phyloP scores from a whole-genome alignment of 1,140 invertebrate species.

The Aphis craccivora region DNA sequence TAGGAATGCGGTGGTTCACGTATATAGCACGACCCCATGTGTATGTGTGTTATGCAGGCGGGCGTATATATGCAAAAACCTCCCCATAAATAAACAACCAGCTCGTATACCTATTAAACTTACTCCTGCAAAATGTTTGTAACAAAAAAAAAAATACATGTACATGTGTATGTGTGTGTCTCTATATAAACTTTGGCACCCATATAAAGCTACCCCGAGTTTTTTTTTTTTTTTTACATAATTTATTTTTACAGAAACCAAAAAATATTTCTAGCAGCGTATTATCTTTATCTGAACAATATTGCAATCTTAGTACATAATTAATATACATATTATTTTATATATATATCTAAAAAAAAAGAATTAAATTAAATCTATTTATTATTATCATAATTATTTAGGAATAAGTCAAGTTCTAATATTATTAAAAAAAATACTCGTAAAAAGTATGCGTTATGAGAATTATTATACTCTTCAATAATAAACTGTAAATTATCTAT shows the following conservation, averaged over 20 bases:
- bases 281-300: neutral
- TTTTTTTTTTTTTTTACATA: neutral
- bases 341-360: neutral
- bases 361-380: too few relatives aligned
- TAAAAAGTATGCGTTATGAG: neutral
- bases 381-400: too few relatives aligned
- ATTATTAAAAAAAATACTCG: neutral
- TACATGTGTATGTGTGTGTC: neutral
- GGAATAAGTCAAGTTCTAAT: too few relatives aligned
- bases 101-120: constrained; percentile 47
- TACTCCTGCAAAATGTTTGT: constrained; percentile 20
- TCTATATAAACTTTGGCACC: constrained; percentile 23
- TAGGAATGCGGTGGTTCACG: constrained; percentile 29
- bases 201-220: neutral
- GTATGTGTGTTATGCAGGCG: neutral
- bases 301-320: neutral
- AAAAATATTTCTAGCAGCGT: neutral
- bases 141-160: neutral
- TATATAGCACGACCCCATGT: neutral
- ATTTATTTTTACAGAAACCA: neutral
- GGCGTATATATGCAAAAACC: neutral
- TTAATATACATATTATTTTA: neutral
- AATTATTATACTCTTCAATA: neutral
- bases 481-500: neutral
- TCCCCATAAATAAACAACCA: constrained; percentile 44